Base-by-base conservation (phyloP, 92 coral and sea anemone genomes). In the Epizoanthus fatuus region DNA sequence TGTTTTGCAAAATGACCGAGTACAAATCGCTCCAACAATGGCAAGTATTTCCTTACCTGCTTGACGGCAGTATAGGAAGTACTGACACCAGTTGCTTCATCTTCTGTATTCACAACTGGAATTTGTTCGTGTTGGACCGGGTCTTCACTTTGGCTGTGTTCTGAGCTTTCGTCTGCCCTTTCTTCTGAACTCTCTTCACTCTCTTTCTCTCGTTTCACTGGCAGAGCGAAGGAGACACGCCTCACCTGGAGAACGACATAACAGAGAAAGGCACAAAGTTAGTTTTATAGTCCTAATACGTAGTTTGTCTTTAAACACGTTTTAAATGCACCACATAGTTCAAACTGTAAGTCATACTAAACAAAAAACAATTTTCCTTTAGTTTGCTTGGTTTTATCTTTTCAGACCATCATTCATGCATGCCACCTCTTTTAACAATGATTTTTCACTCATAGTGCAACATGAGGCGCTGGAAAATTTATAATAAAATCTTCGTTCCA, bases 221-320 rank as follows among this genome's bases (percentile, higher is more conserved):
- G 99, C 62, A 93, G 91, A 29, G 99, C 99, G 40, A 97, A 97
- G 53, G 99, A 97, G 54, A 97, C 99, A 79, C 95, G 97, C 35
- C 99, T 86, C 32, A 94, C 87, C 99, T 97, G 47, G 15, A 25
- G 11, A 32, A 55, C 35, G 49, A 42, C 17, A 69, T 17, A 55
- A 67, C 40, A 7, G 44, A 58, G 35, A 38, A 54, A 20, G 49
- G 17, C 16, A 53, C 17, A 15, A 84, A 9, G n/a, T 7, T 32
- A 45, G 14, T 4, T 12, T 66, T 11, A 6, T 19, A 42, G 22
- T 5, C 12, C 4, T 39, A 47, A 45, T 25, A 20, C 1, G 12
- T 2, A 62, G 35, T 14, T 59, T 9, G 19, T 59, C 25, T 25
- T 19, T 59, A 59, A 59, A 17, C 25, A 62, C 32, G 11, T 7